Percentiles rank a stretch among this genome's conserved stretches.
These are phyloP conservation scores for Hemithea aestivaria DNA, from an alignment of 2,888 invertebrate species.

Conservation along the genomic window DNA sequence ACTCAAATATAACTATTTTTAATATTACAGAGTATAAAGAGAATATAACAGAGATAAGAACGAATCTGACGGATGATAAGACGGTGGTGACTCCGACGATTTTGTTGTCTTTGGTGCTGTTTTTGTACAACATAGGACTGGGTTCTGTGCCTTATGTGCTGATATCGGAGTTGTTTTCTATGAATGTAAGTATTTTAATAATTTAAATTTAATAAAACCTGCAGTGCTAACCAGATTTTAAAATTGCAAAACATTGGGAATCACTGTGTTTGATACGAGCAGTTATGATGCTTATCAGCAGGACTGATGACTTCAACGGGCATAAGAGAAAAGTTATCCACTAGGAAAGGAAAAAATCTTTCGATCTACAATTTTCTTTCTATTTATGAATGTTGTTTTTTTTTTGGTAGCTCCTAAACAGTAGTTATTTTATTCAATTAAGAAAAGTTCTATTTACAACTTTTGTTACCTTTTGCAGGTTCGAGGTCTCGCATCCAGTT, in stretches of 20 bases:
- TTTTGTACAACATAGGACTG: conserved; percentile 68
- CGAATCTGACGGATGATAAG: conserved; percentile 23
- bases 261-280: too few relatives aligned
- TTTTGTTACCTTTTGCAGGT: conserved; percentile 41
- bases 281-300: background rate
- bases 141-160: conserved; percentile 73
- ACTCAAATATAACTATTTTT: conserved; percentile 25
- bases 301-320: background rate
- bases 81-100: conserved; percentile 59
- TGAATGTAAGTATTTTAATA: conserved; percentile 60
- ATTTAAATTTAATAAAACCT: too few relatives aligned
- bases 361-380: too few relatives aligned
- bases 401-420: too few relatives aligned
- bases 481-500: conserved; percentile 64
- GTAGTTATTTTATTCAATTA: too few relatives aligned
- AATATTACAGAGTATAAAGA: conserved; percentile 10
- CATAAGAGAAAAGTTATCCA: too few relatives aligned
- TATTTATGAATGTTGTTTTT: too few relatives aligned
- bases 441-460: background rate
- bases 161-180: conserved; percentile 63
- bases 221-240: too few relatives aligned
- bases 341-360: too few relatives aligned
- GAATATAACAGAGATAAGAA: conserved; percentile 22
- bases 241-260: too few relatives aligned
- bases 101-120: conserved; percentile 57